phyloP scores from a whole-genome alignment of 2,888 invertebrate species.

The Enoplolaimus lenunculus region DNA sequence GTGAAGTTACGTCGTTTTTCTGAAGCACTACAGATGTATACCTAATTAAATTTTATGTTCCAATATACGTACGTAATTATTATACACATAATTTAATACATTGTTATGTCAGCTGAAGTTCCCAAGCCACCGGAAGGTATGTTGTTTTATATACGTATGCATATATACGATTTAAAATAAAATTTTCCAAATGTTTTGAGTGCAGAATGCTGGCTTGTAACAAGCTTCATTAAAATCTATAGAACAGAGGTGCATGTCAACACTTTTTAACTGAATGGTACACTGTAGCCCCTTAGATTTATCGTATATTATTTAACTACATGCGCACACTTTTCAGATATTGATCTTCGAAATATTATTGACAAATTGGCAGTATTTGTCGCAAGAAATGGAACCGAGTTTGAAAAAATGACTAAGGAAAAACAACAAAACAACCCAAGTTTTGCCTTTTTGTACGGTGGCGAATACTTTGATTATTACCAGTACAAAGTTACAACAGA shows the following conservation, averaged over 20 bases:
- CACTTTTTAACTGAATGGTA: too few species aligned
- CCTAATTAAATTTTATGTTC: too few species aligned
- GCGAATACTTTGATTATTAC: conserved; percentile 87
- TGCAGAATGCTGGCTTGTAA: too few species aligned
- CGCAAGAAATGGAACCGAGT: conserved; percentile 95
- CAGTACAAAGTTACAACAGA: conserved; percentile 86
- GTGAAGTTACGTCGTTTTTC: too few species aligned
- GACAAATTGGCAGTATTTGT: conserved; percentile 98
- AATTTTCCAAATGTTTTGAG: not conserved
- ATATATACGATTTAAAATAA: not conserved
- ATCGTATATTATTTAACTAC: too few species aligned
- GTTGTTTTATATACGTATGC: not conserved
- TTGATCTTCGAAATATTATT: conserved; percentile 86
- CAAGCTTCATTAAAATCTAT: too few species aligned
- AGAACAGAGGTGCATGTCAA: too few species aligned
- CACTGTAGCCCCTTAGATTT: too few species aligned
- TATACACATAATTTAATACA: too few species aligned
- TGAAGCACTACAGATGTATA: too few species aligned
- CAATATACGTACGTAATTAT: too few species aligned
- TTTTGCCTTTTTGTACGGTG: conserved; percentile 90
- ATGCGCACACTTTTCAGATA: too few species aligned
- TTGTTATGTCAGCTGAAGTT: conserved; percentile 1
- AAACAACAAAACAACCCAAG: conserved; percentile 95
- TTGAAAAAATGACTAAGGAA: conserved; percentile 95
- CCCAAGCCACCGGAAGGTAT: not conserved